Base-by-base conservation (phyloP, 2,888 invertebrate genomes). In the Sphaerophoria rueppellii region DNA sequence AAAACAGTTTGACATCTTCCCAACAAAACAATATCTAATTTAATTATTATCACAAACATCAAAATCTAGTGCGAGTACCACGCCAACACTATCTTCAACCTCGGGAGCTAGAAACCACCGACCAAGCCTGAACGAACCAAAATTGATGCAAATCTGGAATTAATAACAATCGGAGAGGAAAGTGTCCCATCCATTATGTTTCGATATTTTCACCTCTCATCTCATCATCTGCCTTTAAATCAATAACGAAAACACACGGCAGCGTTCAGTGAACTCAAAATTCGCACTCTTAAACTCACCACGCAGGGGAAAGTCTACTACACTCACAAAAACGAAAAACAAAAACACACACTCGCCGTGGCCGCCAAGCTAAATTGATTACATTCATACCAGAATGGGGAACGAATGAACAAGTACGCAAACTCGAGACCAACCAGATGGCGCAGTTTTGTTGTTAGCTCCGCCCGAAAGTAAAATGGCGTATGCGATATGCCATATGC, bases 381-480 rank as follows among this genome's bases (percentile, higher is more conserved):
- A 43, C 24, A n/a, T 48, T 0, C 14, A 24, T 35, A 57, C n/a
- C 11, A 40, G 75, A 83, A 79, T 79, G 83, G 83, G 83, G 83
- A 83, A 80, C 52, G 32, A 76, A 71, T 72, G 11, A 75, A 7
- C 75, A 72, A 69, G 75, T 83, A 83, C 83, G 83, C 83, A 79
- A 63, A 40, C 60, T 72, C 71, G 74, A 79, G 80, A 55, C 83
- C 83, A 83, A 83, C 83, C 80, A 83, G 71, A 83, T 67, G 46
- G 69, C 83, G 61, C 60, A 79, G 67, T 67, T 46, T 16, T 58
- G 12, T 34, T 14, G 35, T 72, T 87, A 89, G 89, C 91, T 88
- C 91, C 91, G 90, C 91, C 91, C 78, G 88, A 88, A 91, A 90
- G 87, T 89, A 91, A 91, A 91, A 91, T 91, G 91, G 91, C 91